These are phyloP conservation scores for Cancer borealis DNA, from an alignment of 2,888 invertebrate genomes.

Conservation along the genomic window DNA sequence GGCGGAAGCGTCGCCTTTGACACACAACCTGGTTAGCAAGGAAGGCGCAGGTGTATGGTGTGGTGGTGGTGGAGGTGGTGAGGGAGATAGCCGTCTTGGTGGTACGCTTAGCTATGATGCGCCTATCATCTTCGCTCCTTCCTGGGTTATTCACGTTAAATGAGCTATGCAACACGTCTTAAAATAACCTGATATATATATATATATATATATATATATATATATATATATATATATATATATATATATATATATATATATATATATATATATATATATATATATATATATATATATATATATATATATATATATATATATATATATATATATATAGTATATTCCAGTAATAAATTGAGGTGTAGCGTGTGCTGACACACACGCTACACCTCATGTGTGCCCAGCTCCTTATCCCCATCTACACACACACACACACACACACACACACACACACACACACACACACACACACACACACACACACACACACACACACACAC, in stretches of 20 bases:
- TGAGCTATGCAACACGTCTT: not conserved
- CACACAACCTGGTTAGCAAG: not conserved
- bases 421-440: conserved; percentile 20
- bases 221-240: too few species aligned
- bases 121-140: conserved; percentile 59
- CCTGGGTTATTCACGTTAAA: conserved; percentile 28
- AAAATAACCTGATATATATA: not conserved
- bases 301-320: not conserved
- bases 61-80: conserved; percentile 69
- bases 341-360: too few species aligned
- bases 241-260: too few species aligned
- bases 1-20: conserved; percentile 51
- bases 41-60: conserved; percentile 66
- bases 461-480: conserved; percentile 14
- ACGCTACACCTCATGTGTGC: too few species aligned
- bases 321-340: not conserved
- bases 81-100: conserved; percentile 68
- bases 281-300: too few species aligned
- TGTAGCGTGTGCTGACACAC: too few species aligned
- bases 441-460: not conserved
- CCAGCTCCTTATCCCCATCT: too few species aligned
- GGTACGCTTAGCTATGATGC: conserved; percentile 65
- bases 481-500: not conserved
- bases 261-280: too few species aligned
- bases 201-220: not conserved